Conservation (phyloP, 2,888 invertebrate species). For the Lissonota sp. region DNA sequence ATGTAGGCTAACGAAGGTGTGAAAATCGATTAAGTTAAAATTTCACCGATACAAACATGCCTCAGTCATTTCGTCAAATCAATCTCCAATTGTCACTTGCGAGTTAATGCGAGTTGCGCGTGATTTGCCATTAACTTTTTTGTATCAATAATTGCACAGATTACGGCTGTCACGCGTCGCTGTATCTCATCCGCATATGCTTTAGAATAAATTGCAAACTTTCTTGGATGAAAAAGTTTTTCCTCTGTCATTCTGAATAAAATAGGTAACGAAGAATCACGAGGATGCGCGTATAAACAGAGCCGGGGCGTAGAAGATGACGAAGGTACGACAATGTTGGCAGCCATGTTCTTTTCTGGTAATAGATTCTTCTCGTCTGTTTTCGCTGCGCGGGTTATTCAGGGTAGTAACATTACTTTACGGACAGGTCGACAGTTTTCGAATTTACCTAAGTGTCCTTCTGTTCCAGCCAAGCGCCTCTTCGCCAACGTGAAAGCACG, state of each 20-base stretch:
- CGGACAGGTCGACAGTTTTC: constrained; percentile 63
- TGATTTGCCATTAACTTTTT: constrained; percentile 27
- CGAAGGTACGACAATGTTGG: constrained; percentile 38
- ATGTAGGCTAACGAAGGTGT: constrained; percentile 4
- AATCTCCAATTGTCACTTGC: not conserved
- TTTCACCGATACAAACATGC: constrained; percentile 5
- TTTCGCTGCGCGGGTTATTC: constrained; percentile 28
- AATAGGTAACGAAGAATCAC: constrained; percentile 14
- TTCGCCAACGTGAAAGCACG: constrained; percentile 15
- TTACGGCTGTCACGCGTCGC: not conserved
- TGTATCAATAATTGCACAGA: not conserved
- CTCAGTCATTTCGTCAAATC: constrained; percentile 8
- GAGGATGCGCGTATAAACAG: constrained; percentile 39
- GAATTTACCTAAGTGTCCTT: constrained; percentile 64
- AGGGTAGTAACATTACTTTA: constrained; percentile 59
- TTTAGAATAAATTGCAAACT: constrained; percentile 46
- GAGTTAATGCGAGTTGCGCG: not conserved
- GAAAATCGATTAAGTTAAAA: constrained; percentile 17
- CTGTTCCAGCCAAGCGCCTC: not conserved
- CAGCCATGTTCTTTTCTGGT: constrained; percentile 46
- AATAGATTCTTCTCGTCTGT: constrained; percentile 63
- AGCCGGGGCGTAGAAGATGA: constrained; percentile 22
- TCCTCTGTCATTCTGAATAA: constrained; percentile 27
- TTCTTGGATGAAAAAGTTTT: constrained; percentile 41
- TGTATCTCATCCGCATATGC: not conserved